Base-by-base conservation (phyloP, 1,140 invertebrate genomes). In the Orchesella cincta region DNA sequence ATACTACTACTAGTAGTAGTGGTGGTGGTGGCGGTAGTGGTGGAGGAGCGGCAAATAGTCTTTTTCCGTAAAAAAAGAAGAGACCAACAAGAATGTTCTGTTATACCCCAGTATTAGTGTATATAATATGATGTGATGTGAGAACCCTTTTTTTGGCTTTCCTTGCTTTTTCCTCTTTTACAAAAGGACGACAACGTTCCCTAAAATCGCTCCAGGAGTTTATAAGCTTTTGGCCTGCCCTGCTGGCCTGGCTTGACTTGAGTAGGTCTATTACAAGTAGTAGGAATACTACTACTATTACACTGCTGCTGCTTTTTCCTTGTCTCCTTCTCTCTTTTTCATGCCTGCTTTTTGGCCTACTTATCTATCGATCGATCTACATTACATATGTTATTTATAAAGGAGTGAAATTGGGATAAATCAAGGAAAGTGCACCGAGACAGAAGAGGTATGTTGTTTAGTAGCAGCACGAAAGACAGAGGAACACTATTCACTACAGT, bases 331-430 rank as follows among this genome's bases (percentile, higher is more conserved):
- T 46, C n/a, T 12, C 23, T 5, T 57, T 12, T 23, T 23, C 26
- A 12, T 57, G 14, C 26, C 18, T 36, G 39, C 71, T 73, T 33
- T 67, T 31, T 73, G 71, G 5, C 71, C 71, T 73, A 73, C 71
- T 73, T 73, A 73, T 71, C 67, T 71, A 71, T 73, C 71, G 71
- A 73, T 73, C 71, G 71, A 73, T 73, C 71, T 51, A 46, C 71
- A 73, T 73, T 39, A 46, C 71, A 51, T 36, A 36, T 73, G 39
- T 73, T 73, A 67, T 67, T 67, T 67, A 67, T 67, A 67, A 67
- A 29, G 62, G 31, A 67, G 31, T 67, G 62, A 67, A 67, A 67
- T 31, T 67, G 62, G 62, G 62, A 67, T 67, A 67, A 67, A 67
- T 67, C 62, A 67, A 23, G 31, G 62, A 67, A n/a, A n/a, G n/a